Evolutionary conservation across 1,140 invertebrate genomes (phyloP), one percentile per base, ranked within the genome.

Genomic region (Tetraneura akinire): DNA sequence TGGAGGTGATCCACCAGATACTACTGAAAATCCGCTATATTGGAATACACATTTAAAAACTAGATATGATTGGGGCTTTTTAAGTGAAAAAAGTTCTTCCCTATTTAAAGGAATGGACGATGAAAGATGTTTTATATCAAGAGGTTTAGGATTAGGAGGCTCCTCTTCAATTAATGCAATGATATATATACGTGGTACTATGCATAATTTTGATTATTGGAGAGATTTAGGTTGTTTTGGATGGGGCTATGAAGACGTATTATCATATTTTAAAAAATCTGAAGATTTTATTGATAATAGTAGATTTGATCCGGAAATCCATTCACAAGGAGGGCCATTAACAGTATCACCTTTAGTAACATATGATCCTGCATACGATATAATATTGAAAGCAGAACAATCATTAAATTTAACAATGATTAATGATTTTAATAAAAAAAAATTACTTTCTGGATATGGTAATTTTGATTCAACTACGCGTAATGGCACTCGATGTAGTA

Each of bases 101-200:
- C 0, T 96, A 95, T 85, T 96, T 96, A 83, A 89, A 89, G 42
- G 94, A 94, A 84, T 91, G 0, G 94, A 96, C 86, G 90, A 91
- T 81, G 21, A 66, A 18, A 42, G 55, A 1, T 80, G 60, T 62
- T 21, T 53, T 8, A n/a, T n/a, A n/a, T n/a, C n/a, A n/a, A n/a
- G n/a, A n/a, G n/a, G n/a, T n/a, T n/a, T n/a, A n/a, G n/a, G 57
- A 64, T 26, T 92, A 83, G 93, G 93, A 8, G 91, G 91, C 26
- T 87, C 86, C n/a, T 90, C 88, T 23, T 86, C 86, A 3, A 85
- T 91, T 18, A 92, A 92, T 83, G 89, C 87, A 26, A 91, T 91
- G 88, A 86, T 90, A 1, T 91, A 91, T 83, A 86, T 89, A 4
- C 84, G 89, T 81, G 91, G 91, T 0, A 86, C 89, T 83, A 86